Conservation (phyloP, 2,888 invertebrate genomes). For the Chymomyza caudatula region DNA sequence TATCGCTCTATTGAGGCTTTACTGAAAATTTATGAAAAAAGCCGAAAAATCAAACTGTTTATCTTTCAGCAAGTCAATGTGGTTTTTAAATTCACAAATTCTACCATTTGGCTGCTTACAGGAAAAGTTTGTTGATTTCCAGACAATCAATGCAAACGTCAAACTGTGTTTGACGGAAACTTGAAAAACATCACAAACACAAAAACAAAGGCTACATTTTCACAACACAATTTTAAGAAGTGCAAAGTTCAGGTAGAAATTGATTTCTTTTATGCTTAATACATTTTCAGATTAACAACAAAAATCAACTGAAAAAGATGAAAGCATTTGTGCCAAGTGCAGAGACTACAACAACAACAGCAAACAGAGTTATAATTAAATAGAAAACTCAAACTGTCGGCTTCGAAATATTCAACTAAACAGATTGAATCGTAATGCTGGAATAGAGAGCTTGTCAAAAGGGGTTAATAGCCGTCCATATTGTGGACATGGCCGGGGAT, state of each 20-base stretch:
- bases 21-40: not conserved
- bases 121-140: not conserved
- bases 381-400: not conserved
- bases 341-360: slow-evolving; percentile 10
- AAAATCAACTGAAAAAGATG: slow-evolving; percentile 13
- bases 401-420: not conserved
- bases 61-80: not conserved
- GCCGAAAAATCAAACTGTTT: not conserved
- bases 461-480: not conserved
- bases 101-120: not conserved
- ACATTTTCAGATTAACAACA: not conserved
- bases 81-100: not conserved
- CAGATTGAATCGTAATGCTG: not conserved
- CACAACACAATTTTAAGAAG: not conserved
- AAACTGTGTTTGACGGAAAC: not conserved
- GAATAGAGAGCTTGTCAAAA: not conserved
- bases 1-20: not conserved
- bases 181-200: too few relatives aligned
- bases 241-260: not conserved
- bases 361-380: not conserved
- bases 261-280: not conserved
- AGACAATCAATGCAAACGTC: not conserved
- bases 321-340: slow-evolving; percentile 28
- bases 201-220: not conserved
- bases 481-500: slow-evolving; percentile 20